Percentiles rank a stretch among this genome's conserved stretches.
Conservation (phyloP, 2,797 vertebrate species). For the Poecilia wingei region DNA sequence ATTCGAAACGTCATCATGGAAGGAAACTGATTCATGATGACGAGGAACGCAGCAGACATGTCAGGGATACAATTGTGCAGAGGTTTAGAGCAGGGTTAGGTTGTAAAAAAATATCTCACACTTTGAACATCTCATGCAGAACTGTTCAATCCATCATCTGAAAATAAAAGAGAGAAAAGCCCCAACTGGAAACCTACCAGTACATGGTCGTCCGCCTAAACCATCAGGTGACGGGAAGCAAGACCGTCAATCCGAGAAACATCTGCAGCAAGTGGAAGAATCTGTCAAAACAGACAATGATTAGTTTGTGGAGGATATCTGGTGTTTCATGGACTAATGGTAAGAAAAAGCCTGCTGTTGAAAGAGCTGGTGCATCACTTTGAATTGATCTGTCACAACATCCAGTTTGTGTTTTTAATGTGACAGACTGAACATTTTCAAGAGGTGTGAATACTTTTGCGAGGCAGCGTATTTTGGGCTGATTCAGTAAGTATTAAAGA, state of each 20-base stretch:
- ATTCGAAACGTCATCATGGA: neutral
- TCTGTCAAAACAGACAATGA: neutral
- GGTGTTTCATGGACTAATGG: neutral
- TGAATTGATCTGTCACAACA: neutral
- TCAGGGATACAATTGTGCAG: neutral
- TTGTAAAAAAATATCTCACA: neutral
- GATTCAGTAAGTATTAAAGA: constrained; percentile 31
- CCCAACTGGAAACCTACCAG: neutral
- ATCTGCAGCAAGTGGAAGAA: neutral
- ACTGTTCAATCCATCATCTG: neutral
- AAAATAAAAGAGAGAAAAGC: neutral
- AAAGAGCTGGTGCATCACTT: neutral
- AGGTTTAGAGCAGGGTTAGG: neutral
- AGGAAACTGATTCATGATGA: neutral
- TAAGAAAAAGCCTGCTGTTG: neutral
- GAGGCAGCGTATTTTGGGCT: neutral
- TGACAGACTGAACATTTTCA: neutral
- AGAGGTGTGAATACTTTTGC: neutral
- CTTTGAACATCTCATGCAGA: neutral
- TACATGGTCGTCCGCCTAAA: neutral
- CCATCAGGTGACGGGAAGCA: neutral
- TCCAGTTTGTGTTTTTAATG: neutral
- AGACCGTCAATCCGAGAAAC: neutral
- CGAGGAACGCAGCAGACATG: neutral
- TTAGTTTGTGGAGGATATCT: neutral